Base-by-base conservation (phyloP, 1,140 invertebrate genomes). In the Dufourea novaeangliae region DNA sequence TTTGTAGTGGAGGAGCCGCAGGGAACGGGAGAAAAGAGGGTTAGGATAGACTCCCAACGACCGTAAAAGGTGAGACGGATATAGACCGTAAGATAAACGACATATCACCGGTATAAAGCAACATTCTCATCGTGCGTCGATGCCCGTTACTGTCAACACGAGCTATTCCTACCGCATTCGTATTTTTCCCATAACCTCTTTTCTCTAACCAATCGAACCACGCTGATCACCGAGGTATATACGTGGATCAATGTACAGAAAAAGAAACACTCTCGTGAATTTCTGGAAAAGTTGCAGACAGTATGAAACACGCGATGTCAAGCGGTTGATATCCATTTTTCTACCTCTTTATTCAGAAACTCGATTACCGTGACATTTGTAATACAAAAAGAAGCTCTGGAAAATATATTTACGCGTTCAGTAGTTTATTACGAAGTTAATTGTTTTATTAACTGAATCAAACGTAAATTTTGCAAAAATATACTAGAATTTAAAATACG, bases 31-130 rank as follows among this genome's bases (percentile, higher is more conserved):
- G 27, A 32, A 8, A 67, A 41, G 44, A 39, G 29, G 44, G 34
- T 69, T 7, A 39, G 37, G 44, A 77, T 34, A 46, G 25, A 70
- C 61, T 56, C 71, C 50, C n/a, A 54, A 25, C 12, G 54, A 12
- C 32, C 57, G 22, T 54, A 75, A 64, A 39, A 71, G 66, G 22
- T 34, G 56, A 80, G 74, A 82, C 68, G 56, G 74, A 83, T 82
- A 82, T 82, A 82, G 68, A 78, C 63, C 50, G 41, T 34, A 41
- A 83, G 74, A 82, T 72, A 82, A 82, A 83, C 74, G 80, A 78
- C 57, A 59, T 73, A 78, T 82, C 73, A 69, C 81, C 27, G 37
- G 46, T 56, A 73, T 82, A 73, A 83, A 78, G 80, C 80, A 67
- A 78, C 74, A 59, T 72, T 56, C 70, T 64, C 66, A 46, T 44